These are phyloP conservation scores for Doryteuthis pealeii DNA, from an alignment of 1,140 invertebrate genomes.

Conservation along the genomic window DNA sequence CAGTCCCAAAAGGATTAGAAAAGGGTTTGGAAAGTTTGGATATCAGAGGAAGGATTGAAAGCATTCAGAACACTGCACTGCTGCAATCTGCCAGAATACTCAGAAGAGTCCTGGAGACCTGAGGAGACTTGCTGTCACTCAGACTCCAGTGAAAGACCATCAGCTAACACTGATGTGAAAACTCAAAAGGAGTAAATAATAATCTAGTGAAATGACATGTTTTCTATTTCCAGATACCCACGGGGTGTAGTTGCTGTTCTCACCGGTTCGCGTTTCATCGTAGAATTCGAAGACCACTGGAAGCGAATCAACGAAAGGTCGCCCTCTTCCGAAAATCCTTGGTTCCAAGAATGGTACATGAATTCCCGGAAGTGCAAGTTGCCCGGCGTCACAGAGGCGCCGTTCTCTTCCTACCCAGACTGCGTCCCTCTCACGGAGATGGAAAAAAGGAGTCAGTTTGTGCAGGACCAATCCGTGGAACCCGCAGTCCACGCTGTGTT, in stretches of 20 bases:
- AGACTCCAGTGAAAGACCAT: no score
- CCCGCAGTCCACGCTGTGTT: conserved; percentile 59
- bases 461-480: conserved; percentile 55
- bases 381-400: conserved; percentile 22
- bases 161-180: no score
- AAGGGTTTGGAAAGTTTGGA: no score
- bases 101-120: no score
- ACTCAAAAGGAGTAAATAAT: no score
- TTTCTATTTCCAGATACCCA: conserved; percentile 27
- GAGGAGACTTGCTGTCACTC: no score
- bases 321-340: conserved; percentile 51
- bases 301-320: conserved; percentile 50
- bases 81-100: no score
- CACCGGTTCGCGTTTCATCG: conserved; percentile 41
- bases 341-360: conserved; percentile 59
- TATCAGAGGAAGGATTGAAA: no score
- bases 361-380: conserved; percentile 39
- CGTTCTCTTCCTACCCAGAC: conserved; percentile 12
- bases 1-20: no score
- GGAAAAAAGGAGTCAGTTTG: conserved; percentile 22
- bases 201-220: no score
- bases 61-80: no score
- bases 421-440: conserved; percentile 25
- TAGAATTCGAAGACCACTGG: conserved; percentile 58
- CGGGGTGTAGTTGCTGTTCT: conserved; percentile 50